Percentiles rank a stretch among this genome's conserved stretches.
Conservation (phyloP, 2,113 vertebrate genomes). For the Ciconia maguari region DNA sequence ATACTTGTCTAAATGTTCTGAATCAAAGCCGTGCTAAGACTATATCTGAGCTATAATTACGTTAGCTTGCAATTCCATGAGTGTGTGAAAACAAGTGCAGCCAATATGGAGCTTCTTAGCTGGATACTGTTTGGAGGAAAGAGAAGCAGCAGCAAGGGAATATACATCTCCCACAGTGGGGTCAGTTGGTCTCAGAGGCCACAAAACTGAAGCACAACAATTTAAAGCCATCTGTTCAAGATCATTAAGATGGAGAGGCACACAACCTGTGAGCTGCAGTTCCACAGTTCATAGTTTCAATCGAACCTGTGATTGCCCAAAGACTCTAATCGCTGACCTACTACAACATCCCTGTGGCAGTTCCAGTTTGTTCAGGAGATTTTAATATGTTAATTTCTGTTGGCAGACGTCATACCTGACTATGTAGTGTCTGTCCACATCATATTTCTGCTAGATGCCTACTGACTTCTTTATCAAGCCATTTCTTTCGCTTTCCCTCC, state of each 20-base stretch:
- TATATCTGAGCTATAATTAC: neutral
- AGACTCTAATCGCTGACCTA: neutral
- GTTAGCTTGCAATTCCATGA: accelerated
- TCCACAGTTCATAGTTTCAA: accelerated
- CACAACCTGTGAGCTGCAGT: neutral
- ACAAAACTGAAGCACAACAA: neutral
- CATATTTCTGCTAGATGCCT: neutral
- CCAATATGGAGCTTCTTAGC: neutral
- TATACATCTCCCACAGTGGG: neutral
- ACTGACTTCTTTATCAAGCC: neutral
- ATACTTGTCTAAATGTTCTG: neutral
- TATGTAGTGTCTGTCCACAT: neutral
- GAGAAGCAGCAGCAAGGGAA: neutral
- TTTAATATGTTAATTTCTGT: neutral
- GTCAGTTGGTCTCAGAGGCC: neutral
- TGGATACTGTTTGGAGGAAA: too few relatives aligned
- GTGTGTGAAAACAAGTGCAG: neutral
- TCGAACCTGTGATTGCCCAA: neutral
- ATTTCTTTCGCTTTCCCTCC: neutral
- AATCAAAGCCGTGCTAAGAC: neutral
- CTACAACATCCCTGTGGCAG: neutral
- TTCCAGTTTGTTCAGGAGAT: neutral
- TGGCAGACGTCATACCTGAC: neutral
- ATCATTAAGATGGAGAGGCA: neutral
- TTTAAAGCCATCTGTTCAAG: neutral